Evolutionary conservation across 2,113 vertebrate species (phyloP), one percentile per base, ranked within the genome.

Genomic region (Propithecus coquereli): DNA sequence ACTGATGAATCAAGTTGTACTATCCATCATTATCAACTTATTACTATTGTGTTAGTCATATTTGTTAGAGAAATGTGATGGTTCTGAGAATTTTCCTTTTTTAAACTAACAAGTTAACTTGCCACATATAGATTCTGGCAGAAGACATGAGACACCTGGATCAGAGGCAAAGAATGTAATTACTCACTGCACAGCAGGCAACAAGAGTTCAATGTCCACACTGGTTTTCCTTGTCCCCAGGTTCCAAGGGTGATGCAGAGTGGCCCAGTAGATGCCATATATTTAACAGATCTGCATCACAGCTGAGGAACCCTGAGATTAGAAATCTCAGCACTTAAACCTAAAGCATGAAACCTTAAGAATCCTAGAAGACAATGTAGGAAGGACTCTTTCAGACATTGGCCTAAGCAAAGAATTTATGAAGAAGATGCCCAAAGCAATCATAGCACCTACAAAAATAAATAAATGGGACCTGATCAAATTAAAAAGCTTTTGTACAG

Each of bases 41-140:
- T 47, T 57, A n/a, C 54, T 45, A 43, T 47, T 65, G 17, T 93
- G 34, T 7, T 20, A 34, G 6, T 43, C 0, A 6, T 81, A 80
- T 87, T 85, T 82, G 7, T 92, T 43, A 94, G n/a, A 76, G 22
- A 54, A 76, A 45, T 65, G 20, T 74, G 52, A 94, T 77, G 8
- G 14, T 50, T 20, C 16, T 68, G n/a, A 52, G 3, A 13, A 2
- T 81, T 87, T 63, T 50, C 3, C 5, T 73, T 83, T 87, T 85
- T 70, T 18, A 81, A 63, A 45, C 12, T 52, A 37, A 50, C 9
- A 83, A 43, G 52, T 77, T 65, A 87, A 7, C 18, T 34, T 84
- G 27, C 11, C 7, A 50, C 14, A 80, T 6, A 11, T 13, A 57
- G 32, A 40, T 92, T 57, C 17, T 34, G 5, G 5, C 18, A 68